Evolutionary conservation across 1,140 invertebrate species (phyloP), one percentile per base, ranked within the genome.

Genomic region (Chlorops oryzae): DNA sequence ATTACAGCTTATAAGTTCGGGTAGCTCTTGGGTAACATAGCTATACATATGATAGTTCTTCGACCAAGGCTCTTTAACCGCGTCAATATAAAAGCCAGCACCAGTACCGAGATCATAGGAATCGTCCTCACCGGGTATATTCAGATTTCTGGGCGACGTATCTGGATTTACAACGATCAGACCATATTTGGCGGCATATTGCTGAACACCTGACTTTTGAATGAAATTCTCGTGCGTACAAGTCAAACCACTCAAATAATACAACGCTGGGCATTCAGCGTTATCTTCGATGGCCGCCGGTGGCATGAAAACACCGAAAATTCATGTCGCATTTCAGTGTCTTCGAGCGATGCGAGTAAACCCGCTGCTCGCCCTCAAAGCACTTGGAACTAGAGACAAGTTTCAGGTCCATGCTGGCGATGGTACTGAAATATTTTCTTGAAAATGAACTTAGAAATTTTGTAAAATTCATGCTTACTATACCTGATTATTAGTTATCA

Each of bases 151-250:
- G 6, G 96, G 96, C 65, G 94, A 98, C 0, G 96, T 99, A 67
- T 99, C 96, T 5, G 96, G 94, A 57, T 85, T 84, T 2, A 99
- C 66, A 21, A 93, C 76, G 48, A 88, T 79, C 0, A 92, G 61
- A 15, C 81, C 80, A 55, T 87, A 73, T 54, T 88, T 70, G 6
- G 86, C 77, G 21, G 90, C 88, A 64, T 84, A 85, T 72, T 80
- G 81, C 77, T 99, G 96, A 56, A 88, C 86, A 28, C 94, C 95
- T 41, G 92, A 83, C 77, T 99, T 99, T 43, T 90, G 84, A 42
- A 97, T 88, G 69, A 98, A 97, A 77, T 99, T 99, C 61, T 92
- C 84, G 72, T 99, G 96, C 22, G 84, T 96, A 69, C 96, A 98
- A 1, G 89, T 93, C 5, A 99, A 75, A 10, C 95, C 95, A 40